Percentiles rank a stretch among this genome's conserved stretches.
Conservation (phyloP, 2,797 vertebrate species). For the Potorous gilbertii region DNA sequence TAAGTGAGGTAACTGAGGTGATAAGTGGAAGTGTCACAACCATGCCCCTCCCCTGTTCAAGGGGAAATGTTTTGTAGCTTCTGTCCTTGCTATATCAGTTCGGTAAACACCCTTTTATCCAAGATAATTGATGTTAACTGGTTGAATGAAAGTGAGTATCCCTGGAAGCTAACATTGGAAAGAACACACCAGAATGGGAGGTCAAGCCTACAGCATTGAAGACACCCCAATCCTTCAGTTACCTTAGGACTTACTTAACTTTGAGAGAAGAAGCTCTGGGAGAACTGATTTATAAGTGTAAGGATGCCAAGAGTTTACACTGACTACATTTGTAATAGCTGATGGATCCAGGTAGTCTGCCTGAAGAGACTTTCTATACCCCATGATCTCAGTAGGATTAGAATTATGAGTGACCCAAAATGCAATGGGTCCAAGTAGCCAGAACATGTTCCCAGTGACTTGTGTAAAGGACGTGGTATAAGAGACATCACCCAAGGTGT, state of each 20-base stretch:
- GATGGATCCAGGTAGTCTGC: not conserved
- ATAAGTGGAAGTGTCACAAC: too few relatives aligned
- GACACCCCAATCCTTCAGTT: not conserved
- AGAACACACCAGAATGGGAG: not conserved
- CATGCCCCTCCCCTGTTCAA: not conserved
- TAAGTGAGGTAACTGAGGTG: not conserved
- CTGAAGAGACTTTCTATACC: not conserved
- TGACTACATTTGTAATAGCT: not conserved
- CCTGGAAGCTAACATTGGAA: not conserved
- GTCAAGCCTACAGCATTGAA: not conserved
- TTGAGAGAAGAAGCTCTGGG: not conserved
- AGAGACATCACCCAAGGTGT: not conserved
- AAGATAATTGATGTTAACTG: not conserved
- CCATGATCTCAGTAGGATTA: not conserved
- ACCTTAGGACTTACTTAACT: not conserved
- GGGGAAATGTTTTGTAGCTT: not conserved
- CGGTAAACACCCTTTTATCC: not conserved
- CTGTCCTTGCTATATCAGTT: not conserved
- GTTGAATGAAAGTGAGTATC: not conserved
- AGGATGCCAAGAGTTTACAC: not conserved
- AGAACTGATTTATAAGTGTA: not conserved
- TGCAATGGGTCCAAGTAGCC: not conserved
- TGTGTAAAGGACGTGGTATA: not conserved
- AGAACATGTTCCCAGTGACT: not conserved
- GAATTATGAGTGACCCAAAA: not conserved